Evolutionary conservation across 2,888 invertebrate genomes (phyloP), one percentile per base, ranked within the genome.

Genomic region (Operophtera brumata): DNA sequence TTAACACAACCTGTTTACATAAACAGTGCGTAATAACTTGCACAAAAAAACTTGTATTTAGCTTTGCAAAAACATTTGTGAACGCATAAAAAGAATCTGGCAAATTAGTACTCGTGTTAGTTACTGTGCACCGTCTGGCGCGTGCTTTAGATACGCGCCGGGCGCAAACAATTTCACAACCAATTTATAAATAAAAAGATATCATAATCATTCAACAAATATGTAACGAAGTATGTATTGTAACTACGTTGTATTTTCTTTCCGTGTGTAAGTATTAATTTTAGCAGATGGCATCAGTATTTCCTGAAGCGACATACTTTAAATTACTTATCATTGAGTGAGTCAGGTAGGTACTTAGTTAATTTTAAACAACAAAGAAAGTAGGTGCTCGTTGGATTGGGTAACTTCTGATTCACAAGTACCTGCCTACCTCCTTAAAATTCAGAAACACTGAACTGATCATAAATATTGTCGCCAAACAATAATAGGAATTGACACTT

Each of bases 271-370:
- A 8, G 9, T 30, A 8, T 20, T 30, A 30, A 30, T 30, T 30
- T 30, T 30, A 30, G 11, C 42, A 28, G 6, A 50, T 32, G 9
- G 26, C 9, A 20, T 20, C 26, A 20, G n/a, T 20, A 20, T 20
- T 51, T 39, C 45, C 42, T 42, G 1, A 14, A 30, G 14, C 35
- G 26, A 37, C 36, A 36, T 11, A 43, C n/a, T 53, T 13, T 2
- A 43, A 26, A n/a, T 36, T 28, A 30, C 28, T 43, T 14, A 13
- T 49, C 14, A 36, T 36, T 44, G 37, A 49, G 42, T 42, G 36
- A 49, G n/a, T n/a, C n/a, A 26, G 36, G 6, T 34, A 40, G 2
- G 20, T n/a, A 32, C 32, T 34, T 39, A 37, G 34, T 13, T 44
- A 40, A 40, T 10, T 14, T 28, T 36, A 37, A 13, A n/a, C n/a